A percentile compares a stretch with the other conserved stretches of the same genome.
These are phyloP conservation scores for Olivierus martensii DNA, from an alignment of 1,140 invertebrate species.

Conservation along the genomic window DNA sequence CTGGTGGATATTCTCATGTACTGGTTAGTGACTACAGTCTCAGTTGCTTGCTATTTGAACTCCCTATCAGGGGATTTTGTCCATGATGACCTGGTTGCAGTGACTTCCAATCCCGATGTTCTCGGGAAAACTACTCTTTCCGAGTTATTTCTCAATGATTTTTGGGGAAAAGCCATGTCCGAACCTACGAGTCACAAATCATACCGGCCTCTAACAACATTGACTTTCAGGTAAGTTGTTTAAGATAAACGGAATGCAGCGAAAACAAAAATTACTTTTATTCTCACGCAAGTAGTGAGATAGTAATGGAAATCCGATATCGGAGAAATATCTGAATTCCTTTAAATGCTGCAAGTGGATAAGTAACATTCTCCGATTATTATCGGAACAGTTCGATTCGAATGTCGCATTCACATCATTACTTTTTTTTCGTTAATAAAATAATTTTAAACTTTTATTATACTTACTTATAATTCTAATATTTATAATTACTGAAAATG, in stretches of 20 bases:
- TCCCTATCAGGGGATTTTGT: conserved; percentile 70
- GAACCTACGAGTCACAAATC: conserved; percentile 69
- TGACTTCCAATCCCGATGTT: conserved; percentile 70
- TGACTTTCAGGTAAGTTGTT: conserved; percentile 60
- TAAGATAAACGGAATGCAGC: not conserved
- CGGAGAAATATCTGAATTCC: no score
- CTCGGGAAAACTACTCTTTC: conserved; percentile 46
- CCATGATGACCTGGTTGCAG: conserved; percentile 78
- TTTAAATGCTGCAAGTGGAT: no score
- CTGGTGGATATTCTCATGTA: conserved; percentile 30
- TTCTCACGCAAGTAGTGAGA: no score
- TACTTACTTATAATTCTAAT: no score
- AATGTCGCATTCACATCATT: no score
- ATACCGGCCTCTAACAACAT: conserved; percentile 62
- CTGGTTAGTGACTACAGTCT: conserved; percentile 44
- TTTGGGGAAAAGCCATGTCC: conserved; percentile 81
- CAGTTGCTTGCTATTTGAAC: conserved; percentile 58
- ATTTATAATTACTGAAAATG: no score
- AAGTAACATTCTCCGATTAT: no score
- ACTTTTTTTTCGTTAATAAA: no score
- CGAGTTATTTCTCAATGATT: conserved; percentile 65
- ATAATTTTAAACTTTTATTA: no score
- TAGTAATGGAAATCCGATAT: no score
- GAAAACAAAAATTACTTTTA: no score
- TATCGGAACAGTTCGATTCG: no score